Evolutionary conservation across 1,140 invertebrate species (phyloP).

Genomic region (Amphibalanus amphitrite): DNA sequence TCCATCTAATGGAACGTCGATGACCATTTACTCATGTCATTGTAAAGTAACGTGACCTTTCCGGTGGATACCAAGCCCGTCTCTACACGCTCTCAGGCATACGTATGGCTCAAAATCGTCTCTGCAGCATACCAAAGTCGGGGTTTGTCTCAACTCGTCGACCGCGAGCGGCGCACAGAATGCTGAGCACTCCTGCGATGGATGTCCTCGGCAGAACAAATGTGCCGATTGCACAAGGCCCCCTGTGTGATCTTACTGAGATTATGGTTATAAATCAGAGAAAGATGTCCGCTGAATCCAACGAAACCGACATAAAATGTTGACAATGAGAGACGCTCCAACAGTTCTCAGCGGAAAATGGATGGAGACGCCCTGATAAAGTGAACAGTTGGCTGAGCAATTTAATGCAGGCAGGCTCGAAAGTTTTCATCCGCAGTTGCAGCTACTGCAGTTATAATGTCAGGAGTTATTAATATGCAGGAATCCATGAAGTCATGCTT

Average conservation of each 20-base stretch:
- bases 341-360: too few relatives aligned
- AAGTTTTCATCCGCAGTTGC: too few relatives aligned
- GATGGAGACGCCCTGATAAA: neutral
- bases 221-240: neutral
- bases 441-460: too few relatives aligned
- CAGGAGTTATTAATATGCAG: too few relatives aligned
- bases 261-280: neutral
- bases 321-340: neutral
- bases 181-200: neutral
- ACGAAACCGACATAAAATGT: neutral
- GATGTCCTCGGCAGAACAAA: neutral
- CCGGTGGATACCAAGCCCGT: neutral
- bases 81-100: too few relatives aligned
- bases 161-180: neutral
- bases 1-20: neutral
- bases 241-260: neutral
- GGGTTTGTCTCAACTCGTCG: too few relatives aligned
- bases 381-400: too few relatives aligned
- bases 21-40: neutral
- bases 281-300: neutral
- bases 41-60: neutral
- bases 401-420: too few relatives aligned
- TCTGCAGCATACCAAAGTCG: too few relatives aligned
- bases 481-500: too few relatives aligned
- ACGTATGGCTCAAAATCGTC: too few relatives aligned